Conservation (phyloP, 2,113 vertebrate genomes). For the Elanus axillaris region DNA sequence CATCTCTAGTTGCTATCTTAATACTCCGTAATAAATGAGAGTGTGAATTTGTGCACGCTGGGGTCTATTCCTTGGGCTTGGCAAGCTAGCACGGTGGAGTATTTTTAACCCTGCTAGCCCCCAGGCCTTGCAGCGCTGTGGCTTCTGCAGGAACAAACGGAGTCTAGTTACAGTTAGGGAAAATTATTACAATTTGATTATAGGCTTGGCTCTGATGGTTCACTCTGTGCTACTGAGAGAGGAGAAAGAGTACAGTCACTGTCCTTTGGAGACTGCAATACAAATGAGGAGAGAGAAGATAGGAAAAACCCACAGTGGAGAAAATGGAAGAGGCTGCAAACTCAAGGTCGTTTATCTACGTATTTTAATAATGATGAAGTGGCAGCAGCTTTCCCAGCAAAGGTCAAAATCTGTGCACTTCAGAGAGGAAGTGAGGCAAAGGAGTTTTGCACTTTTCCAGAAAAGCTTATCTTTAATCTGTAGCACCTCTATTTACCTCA, state of each 20-base stretch:
- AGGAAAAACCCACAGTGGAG: not conserved
- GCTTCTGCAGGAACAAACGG: slow-evolving; percentile 5
- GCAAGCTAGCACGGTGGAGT: not conserved
- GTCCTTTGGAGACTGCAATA: not conserved
- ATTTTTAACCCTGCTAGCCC: not conserved
- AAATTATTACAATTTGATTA: not conserved
- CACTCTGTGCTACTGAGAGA: not conserved
- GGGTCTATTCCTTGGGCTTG: not conserved
- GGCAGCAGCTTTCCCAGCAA: not conserved
- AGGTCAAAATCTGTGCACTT: not conserved
- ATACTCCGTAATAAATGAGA: not conserved
- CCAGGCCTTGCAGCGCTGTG: not conserved
- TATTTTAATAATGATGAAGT: not conserved
- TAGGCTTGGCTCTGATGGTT: slow-evolving; percentile 1
- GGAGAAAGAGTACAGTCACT: not conserved
- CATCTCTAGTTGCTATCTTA: not conserved
- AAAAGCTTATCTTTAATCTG: not conserved
- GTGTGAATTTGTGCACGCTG: not conserved
- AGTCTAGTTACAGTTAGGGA: not conserved
- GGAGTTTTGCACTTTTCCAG: not conserved
- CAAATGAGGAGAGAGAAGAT: not conserved
- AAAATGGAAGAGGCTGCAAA: not conserved
- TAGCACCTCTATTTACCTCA: not conserved
- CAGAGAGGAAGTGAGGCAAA: not conserved
- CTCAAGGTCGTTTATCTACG: not conserved